Evolutionary conservation across 2,113 vertebrate genomes (phyloP).

Genomic region (Morone chrysops): DNA sequence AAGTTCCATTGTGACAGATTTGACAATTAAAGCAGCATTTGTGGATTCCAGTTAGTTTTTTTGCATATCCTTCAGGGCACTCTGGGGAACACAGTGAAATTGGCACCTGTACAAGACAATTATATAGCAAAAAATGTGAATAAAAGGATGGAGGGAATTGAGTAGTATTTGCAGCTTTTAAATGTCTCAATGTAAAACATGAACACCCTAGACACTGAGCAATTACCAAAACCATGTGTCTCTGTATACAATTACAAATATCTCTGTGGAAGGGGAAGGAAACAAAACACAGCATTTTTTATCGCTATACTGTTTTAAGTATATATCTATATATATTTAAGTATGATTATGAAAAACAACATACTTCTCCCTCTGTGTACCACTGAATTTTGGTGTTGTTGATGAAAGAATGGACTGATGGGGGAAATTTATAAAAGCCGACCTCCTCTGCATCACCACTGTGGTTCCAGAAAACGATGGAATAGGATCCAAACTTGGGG

Average conservation of each 20-base stretch:
- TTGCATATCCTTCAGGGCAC: constrained; percentile 52
- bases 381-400: constrained; percentile 79
- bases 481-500: constrained; percentile 71
- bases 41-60: constrained; percentile 55
- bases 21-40: constrained; percentile 87
- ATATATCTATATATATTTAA: background rate
- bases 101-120: constrained; percentile 57
- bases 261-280: no score
- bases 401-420: constrained; percentile 72
- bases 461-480: constrained; percentile 86
- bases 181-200: background rate
- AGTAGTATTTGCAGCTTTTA: constrained; percentile 7
- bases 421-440: constrained; percentile 78
- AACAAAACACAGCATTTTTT: background rate
- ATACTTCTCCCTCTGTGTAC: constrained; percentile 73
- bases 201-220: background rate
- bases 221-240: background rate
- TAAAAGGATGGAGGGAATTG: background rate
- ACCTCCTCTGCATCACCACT: constrained; percentile 67
- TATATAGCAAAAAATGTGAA: background rate
- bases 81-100: constrained; percentile 60
- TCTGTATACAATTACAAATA: background rate
- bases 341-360: background rate
- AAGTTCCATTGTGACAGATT: constrained; percentile 82
- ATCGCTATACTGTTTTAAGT: background rate